Base-by-base conservation (phyloP, 1,140 invertebrate genomes). In the Telenomus remus region DNA sequence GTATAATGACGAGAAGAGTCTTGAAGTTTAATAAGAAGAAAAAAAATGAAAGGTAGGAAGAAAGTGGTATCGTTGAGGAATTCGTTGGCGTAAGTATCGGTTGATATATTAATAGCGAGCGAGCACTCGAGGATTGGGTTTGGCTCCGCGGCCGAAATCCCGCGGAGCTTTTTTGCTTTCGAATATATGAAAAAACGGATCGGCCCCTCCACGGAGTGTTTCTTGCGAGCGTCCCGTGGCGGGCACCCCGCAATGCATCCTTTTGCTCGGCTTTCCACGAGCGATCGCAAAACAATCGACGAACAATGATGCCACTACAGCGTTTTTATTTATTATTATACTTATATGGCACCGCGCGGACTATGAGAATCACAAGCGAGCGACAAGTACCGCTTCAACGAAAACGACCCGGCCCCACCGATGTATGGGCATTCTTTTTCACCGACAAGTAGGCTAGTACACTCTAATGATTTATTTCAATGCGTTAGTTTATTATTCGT, bases 321-420 rank as follows among this genome's bases (percentile, higher is more conserved):
- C 56, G 56, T 72, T 77, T 72, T 66, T 71, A 68, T 59, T 56
- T 2, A 55, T 75, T 77, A 77, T 77, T 69, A 66, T 77, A 77
- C 66, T 77, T 72, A 77, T 77, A 69, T 77, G 75, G 68, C 75
- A 77, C 75, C 75, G 75, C 75, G 75, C 69, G 75, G 46, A 77
- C 75, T 72, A 72, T 60, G 64, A 63, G 63, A 59, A 68, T 63
- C 68, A 73, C 70, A 49, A 66, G 66, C 57, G 68, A 77, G 74
- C 66, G 63, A 68, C 73, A 66, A 76, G 73, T 75, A 75, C 72
- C 55, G 72, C 72, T 75, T 49, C 42, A 64, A 47, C 64, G 64
- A 63, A 68, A 75, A 59, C 43, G 54, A 68, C 63, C 59, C 64
- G 72, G 60, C 27, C 51, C 50, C 59, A 55, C 34, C 19, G 19